Evolutionary conservation across 1,140 invertebrate species (phyloP), one percentile per base, ranked within the genome.

Genomic region (Hylaeus volcanicus): DNA sequence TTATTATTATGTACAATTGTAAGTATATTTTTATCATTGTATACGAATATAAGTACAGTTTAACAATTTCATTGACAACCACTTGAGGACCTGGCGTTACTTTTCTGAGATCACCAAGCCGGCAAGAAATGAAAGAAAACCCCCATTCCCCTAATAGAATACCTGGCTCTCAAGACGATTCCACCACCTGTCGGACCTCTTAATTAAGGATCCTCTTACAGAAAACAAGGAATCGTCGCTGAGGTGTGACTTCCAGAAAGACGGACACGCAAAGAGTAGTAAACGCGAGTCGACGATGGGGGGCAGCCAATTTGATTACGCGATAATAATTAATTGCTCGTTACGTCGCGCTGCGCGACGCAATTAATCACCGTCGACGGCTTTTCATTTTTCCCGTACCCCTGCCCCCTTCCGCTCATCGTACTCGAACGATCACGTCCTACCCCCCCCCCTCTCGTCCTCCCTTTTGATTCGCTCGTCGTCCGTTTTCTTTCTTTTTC

Each of bases 291-390:
- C 15, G 48, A 8, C n/a, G 58, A 26, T 48, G 45, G 66, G 61
- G 55, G 80, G 68, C 66, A 85, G 73, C 56, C 83, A 69, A 86
- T 89, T 87, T 85, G 88, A 89, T 89, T 89, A 89, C 65, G 78
- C 81, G 88, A 89, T 89, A 89, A 89, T 89, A 89, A 89, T 89
- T 89, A 89, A 89, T 89, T 85, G 88, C 86, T 89, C 81, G 88
- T 89, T 87, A 88, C 78, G 82, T 74, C 64, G 77, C 81, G 63
- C 74, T 79, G 77, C 58, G 74, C 69, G 45, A 70, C 51, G 61
- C 86, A 81, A 89, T 89, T 88, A 87, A 89, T 89, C 88, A 88
- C 85, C 78, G 81, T 89, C 86, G 79, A 81, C 71, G 75, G 64
- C 41, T 79, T 84, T 85, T 89, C 85, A 89, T 89, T 87, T 89